These are phyloP conservation scores for Drosophila subpulchrella DNA, from an alignment of 1,140 invertebrate species.

Conservation along the genomic window DNA sequence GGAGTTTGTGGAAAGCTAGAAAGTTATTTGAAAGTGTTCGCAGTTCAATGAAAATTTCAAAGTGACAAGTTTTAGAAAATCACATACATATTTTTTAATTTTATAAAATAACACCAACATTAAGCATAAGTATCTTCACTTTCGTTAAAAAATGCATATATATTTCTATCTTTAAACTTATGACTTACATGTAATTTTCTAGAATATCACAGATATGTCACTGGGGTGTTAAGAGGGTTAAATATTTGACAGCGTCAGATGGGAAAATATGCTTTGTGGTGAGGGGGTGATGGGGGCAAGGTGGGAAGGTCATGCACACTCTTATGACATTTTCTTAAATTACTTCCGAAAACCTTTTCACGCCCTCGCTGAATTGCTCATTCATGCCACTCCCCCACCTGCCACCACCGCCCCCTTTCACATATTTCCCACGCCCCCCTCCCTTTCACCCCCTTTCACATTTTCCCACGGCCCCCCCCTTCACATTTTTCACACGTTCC, in stretches of 20 bases:
- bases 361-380: conserved; percentile 41
- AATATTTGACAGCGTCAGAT: conserved; percentile 17
- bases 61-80: neutral
- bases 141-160: neutral
- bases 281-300: neutral
- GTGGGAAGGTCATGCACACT: conserved; percentile 40
- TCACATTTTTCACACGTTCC: neutral
- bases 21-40: neutral
- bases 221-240: conserved; percentile 30
- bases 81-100: no score
- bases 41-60: neutral
- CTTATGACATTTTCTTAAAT: conserved; percentile 49
- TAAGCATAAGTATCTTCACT: no score
- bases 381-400: conserved; percentile 21
- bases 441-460: neutral
- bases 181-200: neutral
- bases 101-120: no score
- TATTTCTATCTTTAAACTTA: no score
- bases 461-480: conserved; percentile 10
- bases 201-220: conserved; percentile 8
- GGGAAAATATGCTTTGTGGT: neutral
- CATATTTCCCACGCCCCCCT: neutral
- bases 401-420: neutral
- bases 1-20: neutral
- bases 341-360: conserved; percentile 42